Evolutionary conservation across 2,888 invertebrate genomes (phyloP), one percentile per base, ranked within the genome.

Genomic region (Cheilosia grossa): DNA sequence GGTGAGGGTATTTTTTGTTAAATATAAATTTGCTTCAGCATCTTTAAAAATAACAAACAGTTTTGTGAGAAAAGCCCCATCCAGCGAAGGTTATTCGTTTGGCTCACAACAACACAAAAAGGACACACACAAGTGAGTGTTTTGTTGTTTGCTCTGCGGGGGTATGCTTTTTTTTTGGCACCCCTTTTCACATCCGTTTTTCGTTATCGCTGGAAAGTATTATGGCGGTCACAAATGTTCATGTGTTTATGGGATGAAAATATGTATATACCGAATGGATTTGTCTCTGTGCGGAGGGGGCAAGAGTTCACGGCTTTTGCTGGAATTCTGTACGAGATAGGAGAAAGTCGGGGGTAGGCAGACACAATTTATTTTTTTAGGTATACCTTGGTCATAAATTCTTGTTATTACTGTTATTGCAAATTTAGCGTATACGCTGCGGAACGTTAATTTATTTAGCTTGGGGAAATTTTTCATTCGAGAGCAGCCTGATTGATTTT

Each of bases 131-230:
- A 49, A 19, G 47, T 61, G 44, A 53, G 47, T 59, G 61, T 42
- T 24, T 49, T 61, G 30, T 40, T 73, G 30, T 59, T 64, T 70
- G 64, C 42, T 49, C 6, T 59, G 42, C n/a, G 64, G 17, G 54
- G 69, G 47, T 44, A 37, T 40, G 21, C 64, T 33, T 49, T 47
- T 77, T 72, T 72, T 77, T 13, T 13, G 37, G 37, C 37, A 37
- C 37, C 37, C 37, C 4, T 4, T 37, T 37, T 37, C 66, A 59
- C 78, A 66, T 70, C 77, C 64, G 64, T 59, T 59, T 66, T 70
- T 82, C 64, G 59, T 59, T 59, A 54, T 77, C 27, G 21, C 64
- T 74, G 42, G 13, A 54, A 67, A 81, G 67, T 56, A 70, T 42
- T 69, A 44, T 64, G 33, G 63, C 21, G 61, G 56, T 69, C 69